Evolutionary conservation across 2,888 invertebrate species (phyloP), one percentile per base, ranked within the genome.

Genomic region (Dugesia japonica): DNA sequence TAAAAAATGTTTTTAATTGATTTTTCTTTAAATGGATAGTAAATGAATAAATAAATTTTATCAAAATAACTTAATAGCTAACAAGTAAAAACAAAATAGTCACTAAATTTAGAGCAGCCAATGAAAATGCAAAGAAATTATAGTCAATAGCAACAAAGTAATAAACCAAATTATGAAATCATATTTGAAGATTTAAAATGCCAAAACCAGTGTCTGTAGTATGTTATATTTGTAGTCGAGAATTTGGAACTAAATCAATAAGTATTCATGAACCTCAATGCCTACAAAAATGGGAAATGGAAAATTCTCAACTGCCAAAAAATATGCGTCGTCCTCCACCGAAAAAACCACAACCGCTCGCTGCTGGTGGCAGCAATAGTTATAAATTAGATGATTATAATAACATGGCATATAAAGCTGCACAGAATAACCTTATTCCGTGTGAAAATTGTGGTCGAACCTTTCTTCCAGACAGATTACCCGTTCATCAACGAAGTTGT

Each of bases 381-480:
- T 56, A 56, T 79, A 27, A 72, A 72, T 20, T 28, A n/a, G 31
- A 72, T 13, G 31, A 72, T 27, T 56, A 56, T n/a, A 86, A 86
- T 79, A 87, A 88, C 75, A 86, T 86, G 1, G 86, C 86, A n/a
- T 89, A 88, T 88, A 85, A 88, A 78, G 85, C 87, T 28, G 86
- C 88, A 76, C 84, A 88, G 77, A 81, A 81, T 0, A 87, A 88
- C 78, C 83, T 89, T 80, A 84, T 88, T 23, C 87, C 88, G 0
- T 90, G 90, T 81, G 84, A 85, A 56, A 87, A 87, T 80, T 90
- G 89, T 81, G 88, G 87, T 9, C 85, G 89, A 76, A 89, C 88
- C 28, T 89, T 90, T 84, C 85, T 87, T 78, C 89, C 89, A 0
- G 89, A 89, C 79, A 85, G 89, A 26, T 82, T 90, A 28, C 81